Conservation (phyloP, 1,140 invertebrate genomes). For the Andricus grossulariae region DNA sequence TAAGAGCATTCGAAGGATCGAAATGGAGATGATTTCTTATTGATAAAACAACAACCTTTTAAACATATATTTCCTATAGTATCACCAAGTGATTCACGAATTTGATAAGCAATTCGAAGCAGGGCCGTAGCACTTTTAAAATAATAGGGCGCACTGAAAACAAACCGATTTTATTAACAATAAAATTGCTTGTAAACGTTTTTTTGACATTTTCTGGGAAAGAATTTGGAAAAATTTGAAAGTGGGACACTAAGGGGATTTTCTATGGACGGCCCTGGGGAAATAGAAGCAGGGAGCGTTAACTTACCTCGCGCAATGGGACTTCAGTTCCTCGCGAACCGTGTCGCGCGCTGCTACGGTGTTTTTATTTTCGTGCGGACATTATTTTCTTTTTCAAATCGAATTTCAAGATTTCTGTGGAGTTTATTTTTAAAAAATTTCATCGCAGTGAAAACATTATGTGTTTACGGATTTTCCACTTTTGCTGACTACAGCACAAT, state of each 20-base stretch:
- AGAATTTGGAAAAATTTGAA: neutral
- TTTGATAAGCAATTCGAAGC: too few relatives aligned
- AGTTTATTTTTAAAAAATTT: neutral
- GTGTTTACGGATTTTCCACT: neutral
- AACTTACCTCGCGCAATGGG: conserved; percentile 29
- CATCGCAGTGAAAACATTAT: neutral
- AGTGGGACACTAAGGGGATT: neutral
- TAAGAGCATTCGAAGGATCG: too few relatives aligned
- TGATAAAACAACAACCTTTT: too few relatives aligned
- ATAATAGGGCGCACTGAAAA: too few relatives aligned
- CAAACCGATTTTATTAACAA: too few relatives aligned
- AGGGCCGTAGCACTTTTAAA: too few relatives aligned
- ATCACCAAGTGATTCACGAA: too few relatives aligned
- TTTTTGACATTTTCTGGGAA: too few relatives aligned
- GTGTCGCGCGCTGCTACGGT: conserved; percentile 5
- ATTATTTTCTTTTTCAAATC: conserved; percentile 7
- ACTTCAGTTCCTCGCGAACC: conserved; percentile 30
- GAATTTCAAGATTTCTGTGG: neutral
- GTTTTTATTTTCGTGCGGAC: neutral
- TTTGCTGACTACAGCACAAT: neutral
- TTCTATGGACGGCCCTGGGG: conserved; percentile 20
- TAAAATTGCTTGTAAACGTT: too few relatives aligned
- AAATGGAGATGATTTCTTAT: too few relatives aligned
- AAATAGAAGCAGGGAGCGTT: conserved; percentile 17
- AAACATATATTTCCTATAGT: too few relatives aligned